Conservation (phyloP, 2,797 vertebrate genomes). For the Chrysocyon brachyurus region DNA sequence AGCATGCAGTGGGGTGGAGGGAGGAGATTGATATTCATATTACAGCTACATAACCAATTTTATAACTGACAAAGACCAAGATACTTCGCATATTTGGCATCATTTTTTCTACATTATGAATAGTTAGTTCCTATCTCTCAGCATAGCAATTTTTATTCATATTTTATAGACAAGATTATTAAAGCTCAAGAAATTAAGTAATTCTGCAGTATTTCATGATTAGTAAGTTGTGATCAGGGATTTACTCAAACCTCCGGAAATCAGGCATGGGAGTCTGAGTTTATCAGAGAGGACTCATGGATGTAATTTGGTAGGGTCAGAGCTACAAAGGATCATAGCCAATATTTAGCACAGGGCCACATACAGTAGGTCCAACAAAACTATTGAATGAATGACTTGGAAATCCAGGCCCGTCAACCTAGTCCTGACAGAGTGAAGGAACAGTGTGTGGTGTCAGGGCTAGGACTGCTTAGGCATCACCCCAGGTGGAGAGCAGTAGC, state of each 20-base stretch:
- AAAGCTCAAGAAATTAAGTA: slow-evolving; percentile 17
- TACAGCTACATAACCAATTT: background rate
- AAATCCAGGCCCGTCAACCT: background rate
- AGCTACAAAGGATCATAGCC: background rate
- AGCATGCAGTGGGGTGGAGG: background rate
- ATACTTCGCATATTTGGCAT: background rate
- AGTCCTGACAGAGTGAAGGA: background rate
- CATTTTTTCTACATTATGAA: slow-evolving; percentile 4
- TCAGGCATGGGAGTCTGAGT: background rate
- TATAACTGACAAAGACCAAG: background rate
- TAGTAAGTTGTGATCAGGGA: background rate
- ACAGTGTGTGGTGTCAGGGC: background rate
- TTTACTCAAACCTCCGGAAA: slow-evolving; percentile 6
- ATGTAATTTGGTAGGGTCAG: background rate
- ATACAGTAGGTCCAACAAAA: background rate
- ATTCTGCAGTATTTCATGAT: slow-evolving; percentile 32
- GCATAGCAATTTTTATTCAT: slow-evolving; percentile 19
- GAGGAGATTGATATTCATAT: slow-evolving; percentile 3
- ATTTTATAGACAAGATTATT: slow-evolving; percentile 6
- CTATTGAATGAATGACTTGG: background rate
- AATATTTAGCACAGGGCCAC: background rate
- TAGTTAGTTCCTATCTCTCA: slow-evolving; percentile 13
- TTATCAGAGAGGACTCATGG: background rate
- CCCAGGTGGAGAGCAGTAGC: background rate
- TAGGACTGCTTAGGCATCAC: background rate